Base-by-base conservation (phyloP, 2,113 vertebrate species). In the Callospermophilus lateralis region DNA sequence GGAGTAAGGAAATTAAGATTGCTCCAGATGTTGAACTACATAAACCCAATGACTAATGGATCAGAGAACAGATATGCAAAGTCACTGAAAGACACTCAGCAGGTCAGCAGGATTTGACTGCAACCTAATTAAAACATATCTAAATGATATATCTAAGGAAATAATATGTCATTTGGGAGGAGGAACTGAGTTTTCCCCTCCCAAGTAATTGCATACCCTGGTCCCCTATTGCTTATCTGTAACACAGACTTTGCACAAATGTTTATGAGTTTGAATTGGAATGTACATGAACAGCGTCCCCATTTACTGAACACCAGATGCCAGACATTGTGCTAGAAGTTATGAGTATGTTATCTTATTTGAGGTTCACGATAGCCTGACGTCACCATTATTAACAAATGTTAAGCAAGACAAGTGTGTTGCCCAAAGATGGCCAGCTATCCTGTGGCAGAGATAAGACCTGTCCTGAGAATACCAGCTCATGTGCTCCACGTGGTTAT, bases 21-120 rank as follows among this genome's bases (percentile, higher is more conserved):
- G 78, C 79, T 84, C 32, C 51, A 42, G 94, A 74, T 51, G 34
- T 37, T 70, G 34, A 93, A 76, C 45, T 9, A 58, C 45, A 4
- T 84, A 93, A 65, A 72, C 34, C 45, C 30, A 70, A 0, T 48
- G 63, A 74, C 68, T 70, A 93, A 85, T 16, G 24, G 32, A 89
- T 79, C 48, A 45, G 65, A 96, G 84, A 92, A 28, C 45, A 92
- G 48, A 90, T 63, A 86, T 22, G 68, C 65, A 65, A 94, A 96
- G 58, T 74, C 48, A 67, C 22, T 30, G 32, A 73, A 80, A 81
- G 65, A 86, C 55, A 28, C 32, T 83, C 61, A 16, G 81, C 45
- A 2, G 80, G 45, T 84, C 0, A 1, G 48, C 28, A 76, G 51
- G 76, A 53, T 76, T 67, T 16, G 77, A 70, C 30, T 32, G 17